Evolutionary conservation across 2,113 vertebrate genomes (phyloP).

Genomic region (Poicephalus gulielmi): DNA sequence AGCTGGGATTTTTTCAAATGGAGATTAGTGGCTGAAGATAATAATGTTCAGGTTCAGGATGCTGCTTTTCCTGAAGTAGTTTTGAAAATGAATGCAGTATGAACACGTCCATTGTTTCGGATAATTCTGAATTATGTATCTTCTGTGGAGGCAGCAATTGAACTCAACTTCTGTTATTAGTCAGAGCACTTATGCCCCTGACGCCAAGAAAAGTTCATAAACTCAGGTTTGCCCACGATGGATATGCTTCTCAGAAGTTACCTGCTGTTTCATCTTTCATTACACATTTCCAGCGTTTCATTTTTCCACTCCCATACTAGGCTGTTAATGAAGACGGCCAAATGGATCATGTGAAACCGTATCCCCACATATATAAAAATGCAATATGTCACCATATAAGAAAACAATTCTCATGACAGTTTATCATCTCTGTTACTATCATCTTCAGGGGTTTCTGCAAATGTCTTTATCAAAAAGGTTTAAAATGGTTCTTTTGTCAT

Average conservation of each 20-base stretch:
- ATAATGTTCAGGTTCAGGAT: neutral
- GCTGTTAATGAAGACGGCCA: conserved; percentile 33
- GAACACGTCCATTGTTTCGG: conserved; percentile 7
- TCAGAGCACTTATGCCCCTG: neutral
- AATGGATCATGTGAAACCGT: conserved; percentile 10
- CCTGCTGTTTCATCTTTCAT: conserved; percentile 23
- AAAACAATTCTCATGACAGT: neutral
- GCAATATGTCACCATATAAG: neutral
- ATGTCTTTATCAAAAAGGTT: neutral
- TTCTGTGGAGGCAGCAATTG: neutral
- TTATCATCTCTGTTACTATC: conserved; percentile 4
- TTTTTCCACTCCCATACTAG: neutral
- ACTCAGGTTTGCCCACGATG: neutral
- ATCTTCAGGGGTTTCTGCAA: neutral
- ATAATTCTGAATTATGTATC: conserved; percentile 29
- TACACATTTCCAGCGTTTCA: neutral
- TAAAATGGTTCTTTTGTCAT: neutral
- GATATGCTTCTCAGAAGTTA: conserved; percentile 40
- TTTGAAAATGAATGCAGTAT: conserved; percentile 15
- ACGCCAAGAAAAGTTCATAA: conserved; percentile 33
- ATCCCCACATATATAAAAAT: neutral
- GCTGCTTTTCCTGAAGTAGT: neutral
- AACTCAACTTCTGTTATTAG: conserved; percentile 23
- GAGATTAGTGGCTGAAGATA: conserved; percentile 7
- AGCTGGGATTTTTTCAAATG: neutral